Conservation (phyloP, 2,888 invertebrate species). For the Megastigmus dorsalis region DNA sequence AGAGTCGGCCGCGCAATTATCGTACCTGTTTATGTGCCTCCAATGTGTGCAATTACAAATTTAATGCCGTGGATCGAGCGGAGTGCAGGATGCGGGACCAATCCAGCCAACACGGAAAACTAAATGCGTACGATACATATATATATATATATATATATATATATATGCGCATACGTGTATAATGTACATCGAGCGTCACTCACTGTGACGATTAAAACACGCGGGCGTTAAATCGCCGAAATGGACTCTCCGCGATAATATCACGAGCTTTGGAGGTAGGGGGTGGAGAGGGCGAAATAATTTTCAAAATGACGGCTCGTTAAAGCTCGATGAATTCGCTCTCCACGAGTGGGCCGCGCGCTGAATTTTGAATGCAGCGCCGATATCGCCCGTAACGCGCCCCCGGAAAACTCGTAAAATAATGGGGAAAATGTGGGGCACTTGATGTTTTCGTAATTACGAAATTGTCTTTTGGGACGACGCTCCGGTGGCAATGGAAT, state of each 20-base stretch:
- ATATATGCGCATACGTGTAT: background rate
- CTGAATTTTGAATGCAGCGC: background rate
- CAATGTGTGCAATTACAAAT: constrained; percentile 1
- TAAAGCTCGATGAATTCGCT: constrained; percentile 13
- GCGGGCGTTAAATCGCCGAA: constrained; percentile 11
- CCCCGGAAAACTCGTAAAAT: constrained; percentile 18
- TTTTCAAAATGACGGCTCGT: constrained; percentile 33
- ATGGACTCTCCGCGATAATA: constrained; percentile 16
- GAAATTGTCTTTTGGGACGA: constrained; percentile 5
- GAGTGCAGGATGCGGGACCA: background rate
- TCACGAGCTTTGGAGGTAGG: background rate
- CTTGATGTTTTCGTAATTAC: constrained; percentile 18
- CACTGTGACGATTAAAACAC: background rate
- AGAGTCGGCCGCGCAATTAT: constrained; percentile 8
- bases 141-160: too few relatives aligned
- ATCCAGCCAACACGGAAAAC: background rate
- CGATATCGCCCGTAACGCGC: background rate
- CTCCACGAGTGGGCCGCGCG: background rate
- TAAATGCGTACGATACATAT: background rate
- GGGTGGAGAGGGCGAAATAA: background rate
- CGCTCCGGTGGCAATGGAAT: constrained; percentile 24
- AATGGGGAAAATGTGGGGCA: constrained; percentile 1
- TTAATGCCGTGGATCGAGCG: background rate
- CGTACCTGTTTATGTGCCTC: background rate
- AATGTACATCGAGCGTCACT: background rate